These are phyloP conservation scores for Platygyra sinensis DNA, from an alignment of 64 coral and sea anemone genomes.

Conservation along the genomic window DNA sequence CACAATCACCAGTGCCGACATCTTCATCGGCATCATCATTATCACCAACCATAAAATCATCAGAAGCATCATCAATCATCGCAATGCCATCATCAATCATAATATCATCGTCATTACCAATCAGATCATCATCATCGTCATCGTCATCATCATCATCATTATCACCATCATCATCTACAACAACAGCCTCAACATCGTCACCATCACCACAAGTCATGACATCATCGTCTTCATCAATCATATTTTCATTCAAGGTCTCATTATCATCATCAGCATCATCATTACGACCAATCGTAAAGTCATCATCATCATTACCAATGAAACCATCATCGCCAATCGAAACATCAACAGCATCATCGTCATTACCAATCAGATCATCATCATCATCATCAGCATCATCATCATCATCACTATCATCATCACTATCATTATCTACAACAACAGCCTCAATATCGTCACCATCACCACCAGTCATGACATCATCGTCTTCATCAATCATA, in stretches of 20 bases:
- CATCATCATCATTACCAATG: too few species aligned
- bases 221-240: too few species aligned
- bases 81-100: too few species aligned
- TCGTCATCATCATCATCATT: neutral
- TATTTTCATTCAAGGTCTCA: too few species aligned
- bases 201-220: neutral
- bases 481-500: neutral
- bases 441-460: neutral
- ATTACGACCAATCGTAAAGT: too few species aligned
- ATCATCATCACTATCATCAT: neutral
- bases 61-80: neutral
- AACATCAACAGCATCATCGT: neutral
- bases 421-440: too few species aligned
- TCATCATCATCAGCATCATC: neutral
- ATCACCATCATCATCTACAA: neutral
- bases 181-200: neutral
- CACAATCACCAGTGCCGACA: too few species aligned
- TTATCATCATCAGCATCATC: too few species aligned
- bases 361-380: too few species aligned
- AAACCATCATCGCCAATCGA: too few species aligned
- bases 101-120: too few species aligned
- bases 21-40: too few species aligned
- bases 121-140: neutral
- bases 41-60: neutral
- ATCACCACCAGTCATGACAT: neutral